Evolutionary conservation across 2,113 vertebrate genomes (phyloP), one percentile per base, ranked within the genome.

Genomic region (Dendrocopos noguchii): DNA sequence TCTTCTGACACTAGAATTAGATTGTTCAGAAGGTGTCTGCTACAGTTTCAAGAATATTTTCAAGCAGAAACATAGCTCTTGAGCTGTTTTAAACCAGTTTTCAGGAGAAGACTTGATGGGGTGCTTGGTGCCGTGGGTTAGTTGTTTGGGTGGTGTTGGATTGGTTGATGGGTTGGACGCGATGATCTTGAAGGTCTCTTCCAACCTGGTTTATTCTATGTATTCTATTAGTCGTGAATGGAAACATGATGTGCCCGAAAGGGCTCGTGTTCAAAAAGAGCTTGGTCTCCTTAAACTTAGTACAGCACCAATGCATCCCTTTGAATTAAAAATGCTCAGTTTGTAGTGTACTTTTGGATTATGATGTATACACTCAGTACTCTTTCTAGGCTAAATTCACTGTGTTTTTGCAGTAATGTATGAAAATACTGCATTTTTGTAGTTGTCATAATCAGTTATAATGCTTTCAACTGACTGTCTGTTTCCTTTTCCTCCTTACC

Each of bases 281-380:
- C 34, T 76, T 83, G 8, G 9, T 53, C 15, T 21, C 34, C 22
- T 18, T 64, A 21, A 16, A 28, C 29, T 65, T 36, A 77, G 15
- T 31, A 47, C 18, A 55, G 33, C 33, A 47, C 5, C 10, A 50
- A 68, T 76, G 11, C 60, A 50, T 89, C 28, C 36, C 7, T 46
- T 52, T 70, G 6, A 65, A 7, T 21, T 55, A 24, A 71, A 72
- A 47, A 16, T n/a, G 42, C 18, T 89, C 7, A 31, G 21, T 70
- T 63, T 46, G 11, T 60, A 59, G 19, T 31, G 10, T 63, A 15
- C 2, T 3, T 72, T 68, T 70, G 20, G 29, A 42, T n/a, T 39
- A 4, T 21, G 33, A 31, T 56, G 6, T 29, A 15, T 63, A 8
- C 0, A 1, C 3, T 73, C 15, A 50, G 0, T 34, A 56, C 10